Conservation (phyloP, 2,888 invertebrate species). For the Heliconius ethilla region DNA sequence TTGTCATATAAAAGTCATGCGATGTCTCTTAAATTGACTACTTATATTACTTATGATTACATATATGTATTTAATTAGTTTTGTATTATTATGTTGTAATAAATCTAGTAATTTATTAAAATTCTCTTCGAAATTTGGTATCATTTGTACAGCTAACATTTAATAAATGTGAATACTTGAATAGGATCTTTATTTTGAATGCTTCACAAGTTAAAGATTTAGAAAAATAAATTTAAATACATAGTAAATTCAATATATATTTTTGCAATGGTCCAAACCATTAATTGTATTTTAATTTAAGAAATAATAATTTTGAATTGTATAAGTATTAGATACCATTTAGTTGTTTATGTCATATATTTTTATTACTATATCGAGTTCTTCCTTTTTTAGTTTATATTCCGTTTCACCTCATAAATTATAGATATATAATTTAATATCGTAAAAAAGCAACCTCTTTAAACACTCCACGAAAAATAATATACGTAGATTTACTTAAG, state of each 20-base stretch:
- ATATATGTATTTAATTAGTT: not conserved
- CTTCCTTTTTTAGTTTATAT: not conserved
- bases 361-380: not conserved
- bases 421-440: too few relatives aligned
- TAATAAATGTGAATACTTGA: not conserved
- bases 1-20: slow-evolving; percentile 9
- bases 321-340: not conserved
- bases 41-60: not conserved
- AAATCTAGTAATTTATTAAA: not conserved
- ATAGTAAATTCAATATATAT: not conserved
- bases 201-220: not conserved
- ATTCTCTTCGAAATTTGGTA: not conserved
- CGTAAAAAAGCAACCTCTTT: too few relatives aligned
- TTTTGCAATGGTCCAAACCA: not conserved
- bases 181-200: not conserved
- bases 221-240: not conserved
- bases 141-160: not conserved
- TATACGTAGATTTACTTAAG: not conserved
- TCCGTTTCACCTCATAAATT: too few relatives aligned
- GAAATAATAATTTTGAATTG: not conserved
- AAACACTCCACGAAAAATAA: not conserved
- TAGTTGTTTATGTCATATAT: not conserved
- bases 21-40: slow-evolving; percentile 20
- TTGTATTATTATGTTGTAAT: slow-evolving; percentile 6
- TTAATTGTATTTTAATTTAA: not conserved